Evolutionary conservation across 2,113 vertebrate species (phyloP).

Genomic region (Cricetomys ansorgei): DNA sequence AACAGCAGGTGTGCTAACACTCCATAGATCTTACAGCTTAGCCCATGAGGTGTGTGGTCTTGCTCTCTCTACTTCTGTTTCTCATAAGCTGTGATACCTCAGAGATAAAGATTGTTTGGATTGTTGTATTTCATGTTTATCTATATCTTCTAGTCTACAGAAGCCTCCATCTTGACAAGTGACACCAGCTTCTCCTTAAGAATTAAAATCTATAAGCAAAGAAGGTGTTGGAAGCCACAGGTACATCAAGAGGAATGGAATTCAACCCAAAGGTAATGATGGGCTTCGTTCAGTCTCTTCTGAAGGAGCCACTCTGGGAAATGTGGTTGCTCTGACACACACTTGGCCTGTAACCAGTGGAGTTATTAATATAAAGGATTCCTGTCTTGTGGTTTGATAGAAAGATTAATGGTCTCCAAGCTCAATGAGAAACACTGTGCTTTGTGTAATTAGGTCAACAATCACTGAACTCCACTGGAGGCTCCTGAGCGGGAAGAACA

Average conservation of each 20-base stretch:
- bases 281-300: not conserved
- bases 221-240: not conserved
- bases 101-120: not conserved
- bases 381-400: conserved; percentile 42
- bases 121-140: not conserved
- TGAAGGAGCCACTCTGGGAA: not conserved
- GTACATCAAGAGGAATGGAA: not conserved
- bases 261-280: not conserved
- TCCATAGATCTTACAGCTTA: not conserved
- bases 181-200: not conserved
- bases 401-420: conserved; percentile 47
- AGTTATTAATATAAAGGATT: conserved; percentile 52
- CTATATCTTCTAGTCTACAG: not conserved
- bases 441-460: conserved; percentile 25
- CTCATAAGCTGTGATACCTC: not conserved
- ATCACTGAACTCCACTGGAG: conserved; percentile 10
- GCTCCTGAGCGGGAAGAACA: not conserved
- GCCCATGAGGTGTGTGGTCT: not conserved
- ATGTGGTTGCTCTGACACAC: not conserved
- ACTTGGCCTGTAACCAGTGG: conserved; percentile 4
- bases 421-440: conserved; percentile 30
- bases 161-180: not conserved
- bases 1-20: not conserved
- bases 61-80: not conserved
- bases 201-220: not conserved